Percentiles rank a stretch among this genome's conserved stretches.
Evolutionary conservation across 2,113 vertebrate species (phyloP).

Genomic region (Cavia aperea): DNA sequence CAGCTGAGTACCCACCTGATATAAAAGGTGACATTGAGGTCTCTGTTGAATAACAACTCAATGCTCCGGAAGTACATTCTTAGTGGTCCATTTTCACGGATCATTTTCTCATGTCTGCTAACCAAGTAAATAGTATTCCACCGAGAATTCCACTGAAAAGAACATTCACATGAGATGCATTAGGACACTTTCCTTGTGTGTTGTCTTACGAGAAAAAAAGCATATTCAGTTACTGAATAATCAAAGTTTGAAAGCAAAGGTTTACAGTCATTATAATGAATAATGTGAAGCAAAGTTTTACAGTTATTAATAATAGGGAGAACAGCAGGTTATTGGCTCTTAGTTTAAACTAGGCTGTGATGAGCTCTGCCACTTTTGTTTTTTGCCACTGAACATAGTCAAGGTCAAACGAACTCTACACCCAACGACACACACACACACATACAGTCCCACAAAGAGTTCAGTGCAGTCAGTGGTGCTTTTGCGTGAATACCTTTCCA

Average conservation of each 20-base stretch:
- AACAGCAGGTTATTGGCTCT: background rate
- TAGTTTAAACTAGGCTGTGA: background rate
- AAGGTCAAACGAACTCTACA: background rate
- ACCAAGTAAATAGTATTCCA: background rate
- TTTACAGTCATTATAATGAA: background rate
- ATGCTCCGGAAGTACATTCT: background rate
- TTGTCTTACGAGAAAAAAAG: background rate
- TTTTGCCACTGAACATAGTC: background rate
- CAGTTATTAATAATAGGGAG: background rate
- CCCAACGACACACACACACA: background rate
- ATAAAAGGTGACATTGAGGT: background rate
- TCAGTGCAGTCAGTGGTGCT: background rate
- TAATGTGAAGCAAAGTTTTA: background rate
- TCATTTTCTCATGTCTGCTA: background rate
- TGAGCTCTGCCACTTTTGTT: background rate
- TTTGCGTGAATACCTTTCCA: background rate
- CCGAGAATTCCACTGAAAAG: background rate
- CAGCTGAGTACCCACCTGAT: background rate
- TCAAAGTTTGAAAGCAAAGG: background rate
- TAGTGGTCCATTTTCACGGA: constrained; percentile 10
- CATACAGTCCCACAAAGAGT: background rate
- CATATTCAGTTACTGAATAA: background rate
- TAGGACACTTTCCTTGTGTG: background rate
- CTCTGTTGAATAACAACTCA: fast-evolving
- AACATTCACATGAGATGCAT: background rate